phyloP scores from a whole-genome alignment of 2,797 vertebrate species.

The Enteromius paludinosus region DNA sequence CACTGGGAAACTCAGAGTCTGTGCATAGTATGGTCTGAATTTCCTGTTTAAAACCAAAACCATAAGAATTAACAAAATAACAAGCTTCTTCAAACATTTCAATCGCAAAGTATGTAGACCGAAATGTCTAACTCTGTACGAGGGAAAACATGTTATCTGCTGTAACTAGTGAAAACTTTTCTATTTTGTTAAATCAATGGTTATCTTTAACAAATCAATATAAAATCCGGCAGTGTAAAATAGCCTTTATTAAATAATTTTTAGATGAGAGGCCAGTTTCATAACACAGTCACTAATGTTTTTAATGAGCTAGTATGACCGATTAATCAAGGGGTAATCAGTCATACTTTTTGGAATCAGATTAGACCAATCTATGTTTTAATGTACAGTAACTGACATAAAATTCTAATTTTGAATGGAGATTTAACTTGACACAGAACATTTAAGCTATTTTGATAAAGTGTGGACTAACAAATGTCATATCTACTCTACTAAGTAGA shows the following conservation, averaged over 20 bases:
- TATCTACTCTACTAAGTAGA: neutral
- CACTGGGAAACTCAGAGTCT: slow-evolving; percentile 83
- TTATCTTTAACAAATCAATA: too few species aligned
- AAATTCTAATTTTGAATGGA: neutral
- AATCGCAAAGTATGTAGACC: neutral
- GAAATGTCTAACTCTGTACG: neutral
- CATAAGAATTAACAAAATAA: neutral
- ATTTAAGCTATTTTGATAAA: neutral
- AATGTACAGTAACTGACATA: neutral
- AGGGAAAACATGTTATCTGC: neutral
- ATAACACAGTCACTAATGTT: neutral
- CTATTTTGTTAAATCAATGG: neutral
- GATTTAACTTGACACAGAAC: neutral
- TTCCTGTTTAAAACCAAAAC: slow-evolving; percentile 75
- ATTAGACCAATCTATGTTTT: neutral
- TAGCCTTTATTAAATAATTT: neutral
- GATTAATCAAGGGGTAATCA: neutral
- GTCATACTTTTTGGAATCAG: neutral
- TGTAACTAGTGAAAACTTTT: neutral
- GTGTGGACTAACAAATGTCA: neutral
- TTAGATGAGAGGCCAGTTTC: neutral
- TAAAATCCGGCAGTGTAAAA: too few species aligned
- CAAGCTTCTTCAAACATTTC: neutral
- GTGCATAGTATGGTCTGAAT: slow-evolving; percentile 83
- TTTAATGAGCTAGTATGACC: neutral